Evolutionary conservation across 2,113 vertebrate species (phyloP).

Genomic region (Thymallus thymallus): DNA sequence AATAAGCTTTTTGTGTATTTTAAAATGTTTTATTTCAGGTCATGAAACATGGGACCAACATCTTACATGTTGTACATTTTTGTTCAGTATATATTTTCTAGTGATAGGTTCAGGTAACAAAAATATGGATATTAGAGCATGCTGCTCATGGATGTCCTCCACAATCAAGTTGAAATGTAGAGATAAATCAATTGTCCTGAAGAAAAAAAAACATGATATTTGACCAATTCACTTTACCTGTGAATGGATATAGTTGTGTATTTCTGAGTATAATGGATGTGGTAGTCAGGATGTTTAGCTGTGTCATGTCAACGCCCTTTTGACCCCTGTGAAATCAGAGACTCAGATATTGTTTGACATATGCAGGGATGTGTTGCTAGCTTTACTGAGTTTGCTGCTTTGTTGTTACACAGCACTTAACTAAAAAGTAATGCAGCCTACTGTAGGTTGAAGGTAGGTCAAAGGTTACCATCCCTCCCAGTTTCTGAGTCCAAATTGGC

Average conservation of each 20-base stretch:
- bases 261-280: conserved; percentile 14
- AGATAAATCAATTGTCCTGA: neutral
- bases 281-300: conserved; percentile 52
- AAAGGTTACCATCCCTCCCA: too few relatives aligned
- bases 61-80: too few relatives aligned
- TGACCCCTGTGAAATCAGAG: conserved; percentile 44
- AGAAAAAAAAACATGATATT: neutral
- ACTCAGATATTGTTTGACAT: conserved; percentile 38
- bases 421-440: neutral
- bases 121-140: neutral
- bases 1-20: too few relatives aligned
- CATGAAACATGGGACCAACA: too few relatives aligned
- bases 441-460: neutral
- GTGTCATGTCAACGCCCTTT: conserved; percentile 36
- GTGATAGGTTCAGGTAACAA: conserved; percentile 7
- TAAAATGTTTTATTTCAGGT: too few relatives aligned
- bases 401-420: neutral
- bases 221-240: neutral
- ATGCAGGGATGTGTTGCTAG: conserved; percentile 49
- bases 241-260: neutral
- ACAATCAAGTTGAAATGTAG: too few relatives aligned
- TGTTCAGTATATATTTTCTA: neutral
- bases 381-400: conserved; percentile 45
- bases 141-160: neutral
- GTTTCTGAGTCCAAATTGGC: too few relatives aligned